Evolutionary conservation across 2,113 vertebrate species (phyloP), one percentile per base, ranked within the genome.

Genomic region (Anhinga rufa): DNA sequence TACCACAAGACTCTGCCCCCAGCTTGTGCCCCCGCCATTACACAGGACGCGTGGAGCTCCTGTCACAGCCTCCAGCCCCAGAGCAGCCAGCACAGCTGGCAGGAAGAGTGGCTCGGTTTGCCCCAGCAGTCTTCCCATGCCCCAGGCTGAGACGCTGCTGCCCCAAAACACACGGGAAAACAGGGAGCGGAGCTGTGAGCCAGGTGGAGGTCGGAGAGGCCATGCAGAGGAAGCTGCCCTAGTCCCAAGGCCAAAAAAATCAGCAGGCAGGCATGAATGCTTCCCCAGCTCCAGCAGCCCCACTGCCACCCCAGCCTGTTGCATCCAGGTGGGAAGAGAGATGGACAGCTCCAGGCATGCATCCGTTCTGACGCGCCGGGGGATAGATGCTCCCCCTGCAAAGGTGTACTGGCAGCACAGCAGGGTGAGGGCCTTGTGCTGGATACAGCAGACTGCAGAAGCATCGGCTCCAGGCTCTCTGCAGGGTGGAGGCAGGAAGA

Each of bases 181-280:
- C 0, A 1, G 4, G 48, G 48, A 92, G 29, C 18, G 12, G 34
- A 92, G 49, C 44, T 26, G 20, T 26, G 25, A 91, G 40, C 69
- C 9, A 7, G 21, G 48, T 66, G 70, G 48, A 77, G 32, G 21
- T 80, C 9, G 5, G 40, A 70, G 12, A 14, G 13, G 32, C 52
- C 2, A 0, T 3, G 17, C 65, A 86, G 75, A 65, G 36, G 61
- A 58, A 82, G 49, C 42, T 82, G 70, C 12, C 44, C 42, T 40
- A 71, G 25, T 20, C n/a, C 19, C 70, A 94, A 76, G 36, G 57
- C 44, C 57, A 89, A 64, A 89, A 64, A 75, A 81, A 46, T 8
- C 19, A 61, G 40, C 25, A 57, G 46, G 17, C 2, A 0, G 46
- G 17, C 2, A 0, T 7, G 7, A 86, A 58, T 1, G 2, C n/a